A percentile compares a stretch with the other conserved stretches of the same genome.
Conservation (phyloP, 2,113 vertebrate genomes). For the Zosterops pallidus region DNA sequence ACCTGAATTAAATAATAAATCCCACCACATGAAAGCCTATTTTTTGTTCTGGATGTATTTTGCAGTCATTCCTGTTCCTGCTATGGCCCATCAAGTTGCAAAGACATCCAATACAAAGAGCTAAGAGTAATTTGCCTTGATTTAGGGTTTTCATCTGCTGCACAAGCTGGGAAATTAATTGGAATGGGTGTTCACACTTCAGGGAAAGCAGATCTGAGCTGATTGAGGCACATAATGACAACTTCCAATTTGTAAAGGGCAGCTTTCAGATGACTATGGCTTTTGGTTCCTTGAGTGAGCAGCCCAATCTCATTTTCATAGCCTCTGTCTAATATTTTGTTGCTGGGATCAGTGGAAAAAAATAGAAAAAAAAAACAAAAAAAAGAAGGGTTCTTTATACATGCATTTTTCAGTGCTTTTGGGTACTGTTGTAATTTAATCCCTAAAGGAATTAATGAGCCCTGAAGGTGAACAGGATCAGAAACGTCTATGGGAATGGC, state of each 20-base stretch:
- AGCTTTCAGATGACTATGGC: background rate
- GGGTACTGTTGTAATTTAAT: background rate
- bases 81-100: background rate
- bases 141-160: slow-evolving; percentile 13
- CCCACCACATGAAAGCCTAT: background rate
- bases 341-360: background rate
- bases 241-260: background rate
- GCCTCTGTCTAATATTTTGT: background rate
- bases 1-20: slow-evolving; percentile 35
- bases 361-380: background rate
- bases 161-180: background rate
- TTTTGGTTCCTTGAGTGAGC: background rate
- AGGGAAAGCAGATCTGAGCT: background rate
- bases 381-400: background rate
- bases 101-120: background rate
- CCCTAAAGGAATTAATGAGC: background rate
- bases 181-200: background rate
- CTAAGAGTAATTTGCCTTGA: background rate
- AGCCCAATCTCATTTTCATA: background rate
- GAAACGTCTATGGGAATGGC: background rate
- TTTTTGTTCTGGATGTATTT: slow-evolving; percentile 4
- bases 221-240: background rate
- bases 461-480: background rate
- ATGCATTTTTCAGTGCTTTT: background rate
- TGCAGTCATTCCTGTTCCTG: background rate